phyloP scores from a whole-genome alignment of 2,797 vertebrate species.

The Smutsia temminckii region DNA sequence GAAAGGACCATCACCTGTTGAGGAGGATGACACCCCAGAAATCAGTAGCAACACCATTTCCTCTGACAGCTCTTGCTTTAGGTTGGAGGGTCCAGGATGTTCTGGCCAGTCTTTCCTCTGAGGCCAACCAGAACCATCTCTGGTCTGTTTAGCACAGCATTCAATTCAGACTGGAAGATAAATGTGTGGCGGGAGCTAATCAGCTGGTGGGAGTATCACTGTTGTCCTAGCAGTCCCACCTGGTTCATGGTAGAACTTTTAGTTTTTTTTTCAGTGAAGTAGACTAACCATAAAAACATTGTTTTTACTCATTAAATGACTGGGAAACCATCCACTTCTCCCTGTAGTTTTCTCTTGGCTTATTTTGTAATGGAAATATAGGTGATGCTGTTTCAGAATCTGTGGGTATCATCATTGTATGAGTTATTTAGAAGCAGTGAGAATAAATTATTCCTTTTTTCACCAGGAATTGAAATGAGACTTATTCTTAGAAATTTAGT shows the following conservation, averaged over 20 bases:
- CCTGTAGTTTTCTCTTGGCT: not conserved
- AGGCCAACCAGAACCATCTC: not conserved
- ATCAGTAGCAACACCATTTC: not conserved
- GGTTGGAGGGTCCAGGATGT: not conserved
- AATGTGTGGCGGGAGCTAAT: not conserved
- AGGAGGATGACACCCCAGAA: not conserved
- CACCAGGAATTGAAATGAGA: not conserved
- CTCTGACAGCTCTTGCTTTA: not conserved
- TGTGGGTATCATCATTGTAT: not conserved
- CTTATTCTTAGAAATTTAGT: not conserved
- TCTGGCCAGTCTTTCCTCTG: not conserved
- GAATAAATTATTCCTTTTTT: not conserved
- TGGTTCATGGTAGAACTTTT: not conserved
- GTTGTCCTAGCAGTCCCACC: not conserved
- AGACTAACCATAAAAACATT: not conserved
- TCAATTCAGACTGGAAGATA: not conserved
- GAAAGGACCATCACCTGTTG: not conserved
- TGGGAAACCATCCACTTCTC: not conserved
- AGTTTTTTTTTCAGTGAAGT: not conserved
- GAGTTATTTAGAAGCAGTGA: not conserved
- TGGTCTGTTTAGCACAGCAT: slow-evolving; percentile 1
- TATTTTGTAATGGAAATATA: slow-evolving; percentile 14
- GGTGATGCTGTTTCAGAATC: not conserved
- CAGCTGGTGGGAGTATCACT: not conserved
- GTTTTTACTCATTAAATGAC: not conserved